phyloP scores from a whole-genome alignment of 2,113 vertebrate genomes.

The Pelecanus crispus region DNA sequence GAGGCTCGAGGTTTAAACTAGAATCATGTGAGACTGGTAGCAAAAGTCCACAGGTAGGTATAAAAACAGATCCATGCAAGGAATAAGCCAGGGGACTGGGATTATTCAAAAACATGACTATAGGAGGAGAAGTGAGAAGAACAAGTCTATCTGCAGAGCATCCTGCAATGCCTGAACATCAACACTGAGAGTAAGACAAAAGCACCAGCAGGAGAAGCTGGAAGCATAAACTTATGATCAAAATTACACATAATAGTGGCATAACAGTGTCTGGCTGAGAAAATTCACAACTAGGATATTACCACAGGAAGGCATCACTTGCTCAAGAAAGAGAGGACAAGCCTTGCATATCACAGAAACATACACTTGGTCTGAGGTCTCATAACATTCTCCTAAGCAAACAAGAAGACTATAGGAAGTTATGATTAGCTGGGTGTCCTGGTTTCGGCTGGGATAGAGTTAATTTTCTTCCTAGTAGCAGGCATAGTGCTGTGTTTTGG shows the following conservation, averaged over 20 bases:
- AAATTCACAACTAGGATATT: not conserved
- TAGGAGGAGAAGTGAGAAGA: not conserved
- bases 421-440: not conserved
- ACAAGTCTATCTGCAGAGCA: not conserved
- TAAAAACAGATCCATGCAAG: not conserved
- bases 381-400: not conserved
- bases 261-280: not conserved
- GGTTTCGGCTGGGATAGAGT: no score
- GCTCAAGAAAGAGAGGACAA: not conserved
- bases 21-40: not conserved
- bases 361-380: not conserved
- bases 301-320: not conserved
- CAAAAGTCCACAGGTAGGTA: not conserved
- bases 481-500: no score
- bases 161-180: not conserved
- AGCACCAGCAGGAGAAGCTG: not conserved
- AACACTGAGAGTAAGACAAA: not conserved
- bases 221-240: not conserved
- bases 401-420: not conserved
- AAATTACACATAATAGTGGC: not conserved
- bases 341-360: not conserved
- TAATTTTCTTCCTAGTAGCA: no score
- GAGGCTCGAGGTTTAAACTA: not conserved
- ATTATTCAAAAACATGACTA: not conserved
- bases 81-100: not conserved